phyloP scores from a whole-genome alignment of 1,140 invertebrate species.

The Cotesia glomerata region DNA sequence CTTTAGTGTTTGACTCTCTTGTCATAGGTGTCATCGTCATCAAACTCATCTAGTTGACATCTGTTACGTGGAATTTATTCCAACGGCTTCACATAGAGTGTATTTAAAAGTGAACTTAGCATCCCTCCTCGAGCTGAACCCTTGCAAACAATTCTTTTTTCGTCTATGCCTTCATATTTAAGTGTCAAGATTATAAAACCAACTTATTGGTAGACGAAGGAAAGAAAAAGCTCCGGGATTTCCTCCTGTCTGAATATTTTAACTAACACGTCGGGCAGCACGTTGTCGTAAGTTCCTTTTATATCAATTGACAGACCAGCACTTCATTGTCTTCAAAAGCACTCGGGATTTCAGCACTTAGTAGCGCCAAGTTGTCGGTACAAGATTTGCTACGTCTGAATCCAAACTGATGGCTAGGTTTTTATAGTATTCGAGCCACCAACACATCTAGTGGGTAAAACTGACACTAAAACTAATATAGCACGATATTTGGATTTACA shows the following conservation, averaged over 20 bases:
- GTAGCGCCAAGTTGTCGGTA: conserved; percentile 19
- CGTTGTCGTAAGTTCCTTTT: not conserved
- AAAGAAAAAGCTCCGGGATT: not conserved
- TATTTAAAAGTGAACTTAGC: not conserved
- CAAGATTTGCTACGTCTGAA: conserved; percentile 33
- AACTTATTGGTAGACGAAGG: not conserved
- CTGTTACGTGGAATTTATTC: not conserved
- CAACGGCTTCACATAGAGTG: not conserved
- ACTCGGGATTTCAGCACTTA: conserved; percentile 11
- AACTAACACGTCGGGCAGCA: not conserved
- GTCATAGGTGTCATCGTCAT: not conserved
- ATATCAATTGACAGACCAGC: conserved; percentile 6
- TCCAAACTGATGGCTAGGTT: conserved; percentile 31
- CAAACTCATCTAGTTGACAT: not conserved
- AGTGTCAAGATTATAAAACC: not conserved
- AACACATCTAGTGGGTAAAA: not conserved
- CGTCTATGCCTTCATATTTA: not conserved
- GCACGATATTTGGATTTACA: too few relatives aligned
- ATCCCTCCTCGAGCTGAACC: not conserved
- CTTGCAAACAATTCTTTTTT: not conserved
- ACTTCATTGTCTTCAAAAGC: conserved; percentile 38
- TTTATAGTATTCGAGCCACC: conserved; percentile 28
- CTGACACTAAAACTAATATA: too few relatives aligned
- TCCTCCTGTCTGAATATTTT: not conserved
- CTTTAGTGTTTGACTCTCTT: not conserved